Base-by-base conservation (phyloP, 2,113 vertebrate genomes). In the Uria lomvia region DNA sequence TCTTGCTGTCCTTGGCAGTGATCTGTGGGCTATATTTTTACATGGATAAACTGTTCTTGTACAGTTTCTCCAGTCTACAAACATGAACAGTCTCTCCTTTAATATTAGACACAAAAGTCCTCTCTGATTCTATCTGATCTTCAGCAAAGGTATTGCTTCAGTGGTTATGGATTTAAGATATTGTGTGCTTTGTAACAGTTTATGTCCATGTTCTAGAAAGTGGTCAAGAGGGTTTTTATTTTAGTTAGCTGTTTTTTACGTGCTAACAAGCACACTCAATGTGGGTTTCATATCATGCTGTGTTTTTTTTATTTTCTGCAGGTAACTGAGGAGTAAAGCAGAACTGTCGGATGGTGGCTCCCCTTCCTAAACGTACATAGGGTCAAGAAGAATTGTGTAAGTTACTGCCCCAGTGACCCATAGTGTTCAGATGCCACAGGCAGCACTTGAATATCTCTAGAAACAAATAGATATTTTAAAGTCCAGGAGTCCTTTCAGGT, bases 11-110 rank as follows among this genome's bases (percentile, higher is more conserved):
- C 79, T 66, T 91, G 77, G 53, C 53, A 82, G 49, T 34, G 30
- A 84, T 56, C 56, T 63, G 43, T 1, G 3, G 65, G 56, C 24
- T 89, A 7, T 81, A 66, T 78, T 91, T 94, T 90, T n/a, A 73
- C 3, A 27, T 22, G 21, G 88, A 82, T 89, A 89, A 91, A 70
- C 58, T 91, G 80, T 78, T 94, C 83, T 84, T 79, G 43, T 85
- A 84, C 49, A 68, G 32, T 91, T 95, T 95, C 49, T 72, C 43
- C 30, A 75, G 30, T 24, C 8, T 11, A 60, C 19, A 21, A 71
- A 59, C 15, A 30, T 29, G 21, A 91, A 40, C 73, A 78, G 12
- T 21, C 6, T 76, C 45, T 89, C 68, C 30, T 87, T 70, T 75
- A 76, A 18, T 65, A 81, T 43, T 38, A 73, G 68, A 18, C 15